Base-by-base conservation (phyloP, 2,797 vertebrate genomes). In the Microctenopoma stevenorrisi region DNA sequence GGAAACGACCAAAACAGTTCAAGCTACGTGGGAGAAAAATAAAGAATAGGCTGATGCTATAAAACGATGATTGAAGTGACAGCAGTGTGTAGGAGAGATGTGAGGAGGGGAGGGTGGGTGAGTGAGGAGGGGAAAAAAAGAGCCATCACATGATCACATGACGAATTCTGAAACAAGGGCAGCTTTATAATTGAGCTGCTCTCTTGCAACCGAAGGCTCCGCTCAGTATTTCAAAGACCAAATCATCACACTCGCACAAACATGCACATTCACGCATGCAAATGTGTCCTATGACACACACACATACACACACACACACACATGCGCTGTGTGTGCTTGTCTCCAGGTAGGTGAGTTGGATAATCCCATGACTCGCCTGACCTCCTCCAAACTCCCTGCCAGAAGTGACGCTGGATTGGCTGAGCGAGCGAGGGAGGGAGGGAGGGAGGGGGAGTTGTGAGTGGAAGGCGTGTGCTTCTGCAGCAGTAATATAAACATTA, bases 351-450 rank as follows among this genome's bases (percentile, higher is more conserved):
- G 89, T 93, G 89, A 92, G 87, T 86, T 79, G 72, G 83, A 92
- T 93, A 91, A 93, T 94, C 91, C 85, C 85, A 90, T 91, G 90
- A 91, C 85, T 89, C 60, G 82, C 82, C 79, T 92, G 90, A 93
- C 88, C 90, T 92, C 89, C 74, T 87, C 87, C 76, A 79, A 82
- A 85, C 79, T 84, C 81, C 49, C 73, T 76, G 83, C 78, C 78
- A 73, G 79, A 69, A 52, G 71, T 59, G 76, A 68, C 73, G 62
- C 56, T 52, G 13, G 52, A 90, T 93, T 93, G 91, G 92, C 82
- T 57, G 66, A 85, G 72, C 65, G 81, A 42, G 53, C 42, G 55
- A 56, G 58, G 7, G 8, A 14, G 40, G n/a, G 55, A 56, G 58
- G 7, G 8, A 14, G 40, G n/a, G n/a, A 22, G 15, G 37, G 68